Evolutionary conservation across 2,113 vertebrate species (phyloP).

Genomic region (Chaetodon auriga): DNA sequence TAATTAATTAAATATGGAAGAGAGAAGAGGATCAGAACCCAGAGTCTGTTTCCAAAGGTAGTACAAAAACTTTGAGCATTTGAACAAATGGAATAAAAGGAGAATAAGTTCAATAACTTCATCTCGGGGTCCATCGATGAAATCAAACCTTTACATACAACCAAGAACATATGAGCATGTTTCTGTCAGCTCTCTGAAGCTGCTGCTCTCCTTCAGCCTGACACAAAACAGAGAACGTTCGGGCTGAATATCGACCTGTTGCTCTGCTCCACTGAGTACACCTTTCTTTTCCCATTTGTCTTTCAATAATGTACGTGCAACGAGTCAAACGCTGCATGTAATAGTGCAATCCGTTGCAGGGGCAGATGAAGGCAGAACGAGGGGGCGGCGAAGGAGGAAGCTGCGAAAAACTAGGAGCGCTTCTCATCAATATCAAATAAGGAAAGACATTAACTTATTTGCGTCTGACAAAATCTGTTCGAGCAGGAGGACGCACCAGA

Average conservation of each 20-base stretch:
- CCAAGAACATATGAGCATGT: not conserved
- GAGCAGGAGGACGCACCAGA: not conserved
- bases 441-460: conserved; percentile 17
- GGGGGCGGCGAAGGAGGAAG: not conserved
- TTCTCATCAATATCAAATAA: conserved; percentile 29
- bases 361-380: not conserved
- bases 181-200: not conserved
- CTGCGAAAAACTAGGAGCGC: not conserved
- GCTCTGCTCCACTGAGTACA: not conserved
- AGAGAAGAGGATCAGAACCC: not conserved
- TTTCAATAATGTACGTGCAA: not conserved
- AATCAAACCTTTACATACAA: not conserved
- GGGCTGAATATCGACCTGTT: not conserved
- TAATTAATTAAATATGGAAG: not conserved
- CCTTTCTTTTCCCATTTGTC: not conserved
- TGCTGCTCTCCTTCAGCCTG: not conserved
- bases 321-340: not conserved
- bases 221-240: not conserved
- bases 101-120: not conserved
- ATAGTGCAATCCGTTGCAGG: not conserved
- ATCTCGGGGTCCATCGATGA: too few relatives aligned
- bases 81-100: not conserved
- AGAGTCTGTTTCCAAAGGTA: not conserved
- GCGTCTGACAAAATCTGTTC: not conserved
- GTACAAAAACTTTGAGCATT: not conserved